Conservation (phyloP, 2,888 invertebrate genomes). For the Blera fallax region DNA sequence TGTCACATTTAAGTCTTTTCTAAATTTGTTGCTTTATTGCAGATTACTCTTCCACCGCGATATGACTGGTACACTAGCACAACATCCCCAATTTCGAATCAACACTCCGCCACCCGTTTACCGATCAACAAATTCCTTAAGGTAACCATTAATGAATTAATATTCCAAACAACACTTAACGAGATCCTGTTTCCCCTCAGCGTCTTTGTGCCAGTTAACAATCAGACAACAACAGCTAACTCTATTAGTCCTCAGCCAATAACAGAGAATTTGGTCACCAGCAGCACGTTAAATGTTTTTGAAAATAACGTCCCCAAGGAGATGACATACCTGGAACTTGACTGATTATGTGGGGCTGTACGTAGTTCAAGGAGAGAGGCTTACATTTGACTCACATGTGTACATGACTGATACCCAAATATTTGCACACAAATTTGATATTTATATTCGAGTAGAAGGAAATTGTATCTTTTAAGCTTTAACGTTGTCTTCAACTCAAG, state of each 20-base stretch:
- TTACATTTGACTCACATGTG: constrained; percentile 59
- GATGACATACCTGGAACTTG: constrained; percentile 75
- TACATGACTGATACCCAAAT: constrained; percentile 63
- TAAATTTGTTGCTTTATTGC: constrained; percentile 74
- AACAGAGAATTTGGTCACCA: constrained; percentile 66
- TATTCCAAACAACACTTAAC: background rate
- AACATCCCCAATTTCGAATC: constrained; percentile 81
- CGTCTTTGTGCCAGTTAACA: constrained; percentile 69
- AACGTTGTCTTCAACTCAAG: constrained; percentile 27
- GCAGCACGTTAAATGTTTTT: constrained; percentile 61
- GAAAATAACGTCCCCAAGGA: constrained; percentile 74
- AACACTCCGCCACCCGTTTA: constrained; percentile 95
- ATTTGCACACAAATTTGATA: constrained; percentile 45
- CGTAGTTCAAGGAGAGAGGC: constrained; percentile 59
- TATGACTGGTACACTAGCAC: constrained; percentile 82
- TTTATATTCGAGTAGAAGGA: constrained; percentile 29
- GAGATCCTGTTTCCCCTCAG: constrained; percentile 51
- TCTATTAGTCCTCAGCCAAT: constrained; percentile 70
- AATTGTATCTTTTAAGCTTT: constrained; percentile 60
- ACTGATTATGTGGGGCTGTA: background rate
- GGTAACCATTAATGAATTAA: constrained; percentile 81
- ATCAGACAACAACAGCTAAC: constrained; percentile 28
- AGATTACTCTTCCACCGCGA: constrained; percentile 88
- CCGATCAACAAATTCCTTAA: constrained; percentile 91
- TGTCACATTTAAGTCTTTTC: background rate